Percentiles rank a stretch among this genome's conserved stretches.
Conservation (phyloP, 1,140 invertebrate species). For the Apis cerana region DNA sequence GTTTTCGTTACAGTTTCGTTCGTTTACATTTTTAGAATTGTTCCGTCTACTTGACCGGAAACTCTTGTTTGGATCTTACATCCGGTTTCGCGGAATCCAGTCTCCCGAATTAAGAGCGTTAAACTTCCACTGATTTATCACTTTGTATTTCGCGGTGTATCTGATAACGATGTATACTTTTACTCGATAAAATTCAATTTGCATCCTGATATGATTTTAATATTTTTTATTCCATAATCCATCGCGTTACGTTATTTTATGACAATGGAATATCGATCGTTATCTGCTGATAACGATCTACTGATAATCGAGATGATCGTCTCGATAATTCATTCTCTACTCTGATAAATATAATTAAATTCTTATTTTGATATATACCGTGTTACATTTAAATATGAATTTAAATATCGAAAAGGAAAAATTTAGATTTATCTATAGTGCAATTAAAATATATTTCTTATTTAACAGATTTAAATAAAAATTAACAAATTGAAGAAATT, state of each 20-base stretch:
- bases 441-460: no score
- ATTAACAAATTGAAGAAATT: no score
- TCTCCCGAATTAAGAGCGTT: background rate
- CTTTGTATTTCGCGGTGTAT: background rate
- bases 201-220: no score
- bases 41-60: background rate
- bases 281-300: background rate
- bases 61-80: background rate
- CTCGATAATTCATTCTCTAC: no score
- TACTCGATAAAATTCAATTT: background rate
- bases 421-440: no score
- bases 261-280: background rate
- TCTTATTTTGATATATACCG: no score
- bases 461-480: no score
- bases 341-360: no score
- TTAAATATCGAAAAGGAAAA: no score
- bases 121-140: background rate
- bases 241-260: background rate
- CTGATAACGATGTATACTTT: background rate
- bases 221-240: background rate
- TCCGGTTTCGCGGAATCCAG: no score
- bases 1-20: background rate
- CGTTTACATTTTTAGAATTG: background rate
- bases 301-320: no score
- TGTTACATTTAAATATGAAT: no score